Evolutionary conservation across 2,888 invertebrate species (phyloP), one percentile per base, ranked within the genome.

Genomic region (Gari tellinella): DNA sequence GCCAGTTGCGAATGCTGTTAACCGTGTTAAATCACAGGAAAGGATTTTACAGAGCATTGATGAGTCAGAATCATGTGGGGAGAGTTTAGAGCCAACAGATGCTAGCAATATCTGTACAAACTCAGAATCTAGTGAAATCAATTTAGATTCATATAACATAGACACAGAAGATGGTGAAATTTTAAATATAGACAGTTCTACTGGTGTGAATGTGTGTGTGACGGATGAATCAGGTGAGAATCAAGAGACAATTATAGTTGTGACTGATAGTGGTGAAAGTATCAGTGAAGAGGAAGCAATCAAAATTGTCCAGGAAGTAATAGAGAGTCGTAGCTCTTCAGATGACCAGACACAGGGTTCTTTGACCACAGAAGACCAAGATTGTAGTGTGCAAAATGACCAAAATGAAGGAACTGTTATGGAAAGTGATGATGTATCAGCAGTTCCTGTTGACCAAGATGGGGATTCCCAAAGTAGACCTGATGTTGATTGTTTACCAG

Each of bases 221-320:
- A 31, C 31, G 10, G 31, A 31, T 31, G 31, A 31, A 31, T 31
- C 19, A 37, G 60, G 65, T 38, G 65, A 53, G 2, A 37, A 58
- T 14, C 58, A 68, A 46, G 83, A 83, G 56, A 74, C 86, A 25
- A 80, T 87, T 15, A 74, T 88, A 25, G 81, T 88, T 2, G 63
- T 88, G 60, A 77, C 87, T 17, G 86, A 85, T 14, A 79, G 75
- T 55, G 76, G 76, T 19, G 81, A 80, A 19, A 80, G 80, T 48
- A 68, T 87, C 21, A 78, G 85, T 15, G 86, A 86, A 49, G 88
- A 86, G 40, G 87, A 87, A 25, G 82, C 82, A 21, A 48, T 86
- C 15, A 72, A 72, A 49, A 65, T 88, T 55, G 86, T 86, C 3
- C 72, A 83, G 45, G 75, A 78, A 38, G 80, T 79, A n/a, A 48